phyloP scores from a whole-genome alignment of 2,113 vertebrate species.

The Gopherus evgoodei region DNA sequence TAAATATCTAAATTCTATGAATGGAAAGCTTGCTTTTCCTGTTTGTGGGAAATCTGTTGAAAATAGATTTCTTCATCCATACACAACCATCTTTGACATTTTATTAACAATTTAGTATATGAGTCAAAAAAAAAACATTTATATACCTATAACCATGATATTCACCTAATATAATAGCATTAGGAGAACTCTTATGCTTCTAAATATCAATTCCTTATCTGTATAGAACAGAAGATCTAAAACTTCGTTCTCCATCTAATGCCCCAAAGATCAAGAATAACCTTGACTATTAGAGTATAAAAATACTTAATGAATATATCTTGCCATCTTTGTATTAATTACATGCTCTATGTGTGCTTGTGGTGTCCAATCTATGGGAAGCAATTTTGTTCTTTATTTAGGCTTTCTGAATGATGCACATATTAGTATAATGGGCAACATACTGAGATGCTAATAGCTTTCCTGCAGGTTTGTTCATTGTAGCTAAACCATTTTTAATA shows the following conservation, averaged over 20 bases:
- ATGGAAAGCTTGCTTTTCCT: not conserved
- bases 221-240: not conserved
- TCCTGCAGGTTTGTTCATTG: constrained; percentile 33
- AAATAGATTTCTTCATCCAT: not conserved
- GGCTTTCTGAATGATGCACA: constrained; percentile 51
- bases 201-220: not conserved
- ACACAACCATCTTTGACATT: not conserved
- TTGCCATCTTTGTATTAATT: constrained; percentile 61
- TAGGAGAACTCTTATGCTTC: not conserved
- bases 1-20: rapidly evolving
- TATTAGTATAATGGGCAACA: constrained; percentile 62
- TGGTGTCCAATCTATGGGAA: constrained; percentile 33
- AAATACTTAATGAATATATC: not conserved
- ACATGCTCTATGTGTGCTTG: constrained; percentile 21
- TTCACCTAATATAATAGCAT: not conserved
- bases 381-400: constrained; percentile 64
- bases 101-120: not conserved
- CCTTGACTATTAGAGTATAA: constrained; percentile 23
- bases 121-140: not conserved
- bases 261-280: constrained; percentile 22
- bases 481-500: constrained; percentile 31
- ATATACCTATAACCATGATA: not conserved
- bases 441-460: constrained; percentile 62
- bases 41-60: not conserved
- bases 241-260: constrained; percentile 5